These are phyloP conservation scores for Porphyrio hochstetteri DNA, from an alignment of 2,113 vertebrate genomes.

Conservation along the genomic window DNA sequence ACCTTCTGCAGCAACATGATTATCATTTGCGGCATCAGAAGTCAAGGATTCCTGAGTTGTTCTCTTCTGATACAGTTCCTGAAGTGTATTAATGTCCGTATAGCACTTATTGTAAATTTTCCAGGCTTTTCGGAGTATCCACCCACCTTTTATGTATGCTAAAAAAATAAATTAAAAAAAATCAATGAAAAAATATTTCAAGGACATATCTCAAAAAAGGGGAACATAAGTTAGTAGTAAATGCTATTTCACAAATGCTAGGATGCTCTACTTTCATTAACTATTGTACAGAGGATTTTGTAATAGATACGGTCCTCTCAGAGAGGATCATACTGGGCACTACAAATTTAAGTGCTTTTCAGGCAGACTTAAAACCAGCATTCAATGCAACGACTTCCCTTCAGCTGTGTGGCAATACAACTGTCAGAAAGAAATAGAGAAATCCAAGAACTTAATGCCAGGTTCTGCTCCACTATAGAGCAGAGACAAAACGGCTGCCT, in stretches of 20 bases:
- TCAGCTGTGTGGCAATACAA: background rate
- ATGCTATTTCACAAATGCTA: background rate
- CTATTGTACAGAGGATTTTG: background rate
- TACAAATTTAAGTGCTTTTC: background rate
- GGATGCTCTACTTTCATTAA: background rate
- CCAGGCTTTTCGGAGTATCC: slow-evolving; percentile 99
- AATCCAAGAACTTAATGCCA: background rate
- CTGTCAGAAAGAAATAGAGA: background rate
- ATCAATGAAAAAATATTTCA: background rate
- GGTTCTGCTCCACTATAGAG: background rate
- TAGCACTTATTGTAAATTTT: slow-evolving; percentile 99
- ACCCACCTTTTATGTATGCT: slow-evolving; percentile 99
- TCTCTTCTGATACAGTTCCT: slow-evolving; percentile 86
- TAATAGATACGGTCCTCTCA: background rate
- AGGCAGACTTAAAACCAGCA: background rate
- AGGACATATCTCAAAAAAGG: background rate
- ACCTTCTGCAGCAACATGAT: slow-evolving; percentile 81
- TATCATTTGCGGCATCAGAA: slow-evolving; percentile 92
- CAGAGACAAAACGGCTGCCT: background rate
- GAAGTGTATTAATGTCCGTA: slow-evolving; percentile 93
- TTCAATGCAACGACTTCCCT: background rate
- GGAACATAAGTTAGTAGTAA: background rate
- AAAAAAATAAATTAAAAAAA: background rate
- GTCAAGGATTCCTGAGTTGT: slow-evolving; percentile 82
- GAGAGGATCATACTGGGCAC: background rate